Conservation (phyloP, 1,140 invertebrate species). For the Triops longicaudatus region DNA sequence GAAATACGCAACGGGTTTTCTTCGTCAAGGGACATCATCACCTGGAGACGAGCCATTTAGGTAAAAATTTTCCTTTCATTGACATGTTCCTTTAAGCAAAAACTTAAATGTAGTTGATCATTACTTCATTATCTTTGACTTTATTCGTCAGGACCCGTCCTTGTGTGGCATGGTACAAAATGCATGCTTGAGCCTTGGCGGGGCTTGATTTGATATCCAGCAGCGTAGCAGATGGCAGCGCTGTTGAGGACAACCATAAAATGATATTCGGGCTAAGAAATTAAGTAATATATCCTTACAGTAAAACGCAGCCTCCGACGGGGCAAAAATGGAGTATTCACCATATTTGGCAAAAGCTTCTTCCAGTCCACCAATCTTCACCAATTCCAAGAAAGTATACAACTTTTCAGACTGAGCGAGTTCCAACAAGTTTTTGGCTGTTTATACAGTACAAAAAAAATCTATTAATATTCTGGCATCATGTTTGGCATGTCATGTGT, state of each 20-base stretch:
- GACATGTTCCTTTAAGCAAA: conserved; percentile 16
- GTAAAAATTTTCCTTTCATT: background rate
- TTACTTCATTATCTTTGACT: conserved; percentile 41
- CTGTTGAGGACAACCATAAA: conserved; percentile 32
- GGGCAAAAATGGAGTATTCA: conserved; percentile 47
- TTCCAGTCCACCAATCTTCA: conserved; percentile 41
- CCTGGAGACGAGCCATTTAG: conserved; percentile 30
- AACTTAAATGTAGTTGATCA: background rate
- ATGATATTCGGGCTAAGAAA: conserved; percentile 21
- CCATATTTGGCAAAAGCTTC: conserved; percentile 40
- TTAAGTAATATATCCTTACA: conserved; percentile 32
- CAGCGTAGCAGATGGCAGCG: conserved; percentile 37
- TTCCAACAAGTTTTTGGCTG: conserved; percentile 42
- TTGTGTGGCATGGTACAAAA: conserved; percentile 40
- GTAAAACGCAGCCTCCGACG: conserved; percentile 46
- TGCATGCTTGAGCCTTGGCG: conserved; percentile 38
- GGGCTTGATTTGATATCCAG: conserved; percentile 36
- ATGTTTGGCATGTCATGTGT: background rate
- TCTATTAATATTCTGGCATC: conserved; percentile 8
- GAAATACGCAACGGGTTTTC: conserved; percentile 40
- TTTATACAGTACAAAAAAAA: conserved; percentile 24
- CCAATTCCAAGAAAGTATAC: conserved; percentile 39
- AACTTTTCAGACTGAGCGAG: conserved; percentile 38
- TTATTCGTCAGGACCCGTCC: conserved; percentile 38
- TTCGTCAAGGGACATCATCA: conserved; percentile 40